Base-by-base conservation (phyloP, 2,113 vertebrate genomes). In the Oncorhynchus tshawytscha region DNA sequence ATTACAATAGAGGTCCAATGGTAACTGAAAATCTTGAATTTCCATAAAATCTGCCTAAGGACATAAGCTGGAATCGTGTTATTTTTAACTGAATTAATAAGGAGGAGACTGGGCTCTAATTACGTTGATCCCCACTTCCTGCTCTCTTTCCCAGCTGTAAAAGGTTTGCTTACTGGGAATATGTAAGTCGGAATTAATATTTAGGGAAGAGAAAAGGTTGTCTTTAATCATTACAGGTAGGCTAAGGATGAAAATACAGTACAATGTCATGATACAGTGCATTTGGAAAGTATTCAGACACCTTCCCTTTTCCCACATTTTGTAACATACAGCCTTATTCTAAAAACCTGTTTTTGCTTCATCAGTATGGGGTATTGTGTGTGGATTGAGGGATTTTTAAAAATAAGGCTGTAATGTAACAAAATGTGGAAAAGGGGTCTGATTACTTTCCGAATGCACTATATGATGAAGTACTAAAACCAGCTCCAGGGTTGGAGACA, bases 101-200 rank as follows among this genome's bases (percentile, higher is more conserved):
- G 81, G 51, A 15, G 69, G n/a, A 73, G 25, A 73, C 66, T 39
- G 65, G 60, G 74, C 65, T 48, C 16, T 1, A 64, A 71, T 70
- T 59, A 76, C 73, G 74, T 6, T 80, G 81, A 85, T 87, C 74
- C 75, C 70, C 78, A 81, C 82, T 80, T 74, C 60, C 79, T 64
- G 25, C 22, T 74, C 72, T 34, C 54, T 78, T 77, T 54, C 45
- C 16, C 8, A 83, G 64, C 76, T 15, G 11, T 1, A 25, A 86
- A 86, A 84, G 74, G 78, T 80, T 73, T 67, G 25, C 15, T 6
- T 57, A 72, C 69, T 74, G 31, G 29, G 31, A 25, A 77, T 75
- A 57, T 66, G 69, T 54, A 45, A 66, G 59, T 64, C 9, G 9
- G 39, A 70, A 51, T 51, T 71, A 24, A 54, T 54, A 51, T 16